A percentile compares a stretch with the other conserved stretches of the same genome.
Conservation (phyloP, 2,888 invertebrate species). For the Sarcophaga subvicina region DNA sequence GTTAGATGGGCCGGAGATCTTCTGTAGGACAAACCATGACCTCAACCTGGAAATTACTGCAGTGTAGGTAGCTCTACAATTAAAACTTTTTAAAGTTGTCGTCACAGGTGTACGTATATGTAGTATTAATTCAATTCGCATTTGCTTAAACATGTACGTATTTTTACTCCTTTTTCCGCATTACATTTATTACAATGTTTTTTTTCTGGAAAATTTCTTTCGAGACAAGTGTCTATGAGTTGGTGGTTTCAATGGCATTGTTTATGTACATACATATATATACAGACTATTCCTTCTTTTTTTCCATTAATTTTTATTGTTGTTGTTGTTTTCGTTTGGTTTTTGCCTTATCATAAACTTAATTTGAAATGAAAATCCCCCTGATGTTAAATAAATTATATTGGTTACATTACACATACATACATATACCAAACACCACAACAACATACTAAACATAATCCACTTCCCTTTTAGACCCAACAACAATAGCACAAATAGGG, state of each 20-base stretch:
- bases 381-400: constrained; percentile 68
- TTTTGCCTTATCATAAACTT: constrained; percentile 78
- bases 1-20: too few relatives aligned
- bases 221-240: constrained; percentile 39
- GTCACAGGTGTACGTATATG: neutral
- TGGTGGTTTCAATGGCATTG: constrained; percentile 6
- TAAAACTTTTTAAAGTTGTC: too few relatives aligned
- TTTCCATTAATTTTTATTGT: constrained; percentile 25
- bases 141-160: neutral
- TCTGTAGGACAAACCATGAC: too few relatives aligned
- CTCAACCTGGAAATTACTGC: too few relatives aligned
- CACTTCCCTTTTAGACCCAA: constrained; percentile 26
- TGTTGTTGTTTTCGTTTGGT: constrained; percentile 4
- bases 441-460: constrained; percentile 23
- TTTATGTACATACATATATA: constrained; percentile 10
- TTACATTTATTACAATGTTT: neutral
- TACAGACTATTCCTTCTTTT: constrained; percentile 42
- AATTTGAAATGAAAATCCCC: constrained; percentile 78
- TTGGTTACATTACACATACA: constrained; percentile 14
- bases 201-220: neutral
- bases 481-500: neutral
- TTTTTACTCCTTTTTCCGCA: neutral
- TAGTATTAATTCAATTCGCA: neutral
- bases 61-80: too few relatives aligned
- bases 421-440: neutral